phyloP scores from a whole-genome alignment of 53 echinoderm and acorn worm genomes.

The Echinometra lucunter region DNA sequence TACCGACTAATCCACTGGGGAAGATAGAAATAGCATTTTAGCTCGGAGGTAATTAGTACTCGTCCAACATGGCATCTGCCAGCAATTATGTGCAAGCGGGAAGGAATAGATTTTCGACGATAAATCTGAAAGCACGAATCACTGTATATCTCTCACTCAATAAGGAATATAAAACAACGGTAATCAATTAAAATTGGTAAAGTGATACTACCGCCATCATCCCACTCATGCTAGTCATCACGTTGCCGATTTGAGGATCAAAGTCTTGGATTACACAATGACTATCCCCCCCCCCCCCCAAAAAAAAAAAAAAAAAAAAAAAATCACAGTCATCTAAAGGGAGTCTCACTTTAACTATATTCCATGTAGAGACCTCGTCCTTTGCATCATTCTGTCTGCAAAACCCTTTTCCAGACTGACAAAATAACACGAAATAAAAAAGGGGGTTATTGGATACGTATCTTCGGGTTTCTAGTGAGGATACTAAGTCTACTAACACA shows the following conservation, averaged over 20 bases:
- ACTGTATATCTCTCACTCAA: background rate
- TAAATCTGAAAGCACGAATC: slow-evolving; percentile 41
- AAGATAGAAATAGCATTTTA: slow-evolving; percentile 61
- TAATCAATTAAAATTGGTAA: slow-evolving; percentile 44
- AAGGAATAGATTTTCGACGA: slow-evolving; percentile 52
- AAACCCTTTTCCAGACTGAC: background rate
- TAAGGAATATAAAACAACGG: slow-evolving; percentile 45
- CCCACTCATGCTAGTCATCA: background rate
- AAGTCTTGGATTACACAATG: background rate
- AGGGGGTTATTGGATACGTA: too few species aligned
- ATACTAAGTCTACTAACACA: too few species aligned
- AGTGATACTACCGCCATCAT: slow-evolving; percentile 34
- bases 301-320: background rate
- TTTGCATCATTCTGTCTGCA: background rate
- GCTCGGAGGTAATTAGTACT: slow-evolving; percentile 57
- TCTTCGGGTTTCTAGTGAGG: too few species aligned
- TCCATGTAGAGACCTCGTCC: background rate
- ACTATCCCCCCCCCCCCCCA: too few species aligned
- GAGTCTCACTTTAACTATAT: background rate
- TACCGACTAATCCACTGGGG: slow-evolving; percentile 49
- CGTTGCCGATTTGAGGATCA: background rate
- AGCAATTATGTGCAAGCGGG: slow-evolving; percentile 32
- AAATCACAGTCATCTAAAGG: background rate
- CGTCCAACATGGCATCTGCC: slow-evolving; percentile 52
- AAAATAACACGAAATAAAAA: too few species aligned